A percentile compares a stretch with the other conserved stretches of the same genome.
phyloP scores from a whole-genome alignment of 2,888 invertebrate species.

The Acanthococcus lagerstroemiae region DNA sequence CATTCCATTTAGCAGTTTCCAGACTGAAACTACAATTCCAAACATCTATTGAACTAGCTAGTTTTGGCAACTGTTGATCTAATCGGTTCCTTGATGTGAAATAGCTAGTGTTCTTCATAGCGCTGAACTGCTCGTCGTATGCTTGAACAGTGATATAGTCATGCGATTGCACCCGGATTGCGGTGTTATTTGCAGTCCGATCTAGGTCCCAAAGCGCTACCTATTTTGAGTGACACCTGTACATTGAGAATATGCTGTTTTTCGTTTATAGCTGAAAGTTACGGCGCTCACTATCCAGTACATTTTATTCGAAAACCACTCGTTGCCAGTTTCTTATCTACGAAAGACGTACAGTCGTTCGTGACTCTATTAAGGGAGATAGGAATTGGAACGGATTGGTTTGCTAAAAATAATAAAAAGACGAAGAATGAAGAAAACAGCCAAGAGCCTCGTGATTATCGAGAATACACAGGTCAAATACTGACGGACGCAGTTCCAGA shows the following conservation, averaged over 20 bases:
- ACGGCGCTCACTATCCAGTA: conserved; percentile 51
- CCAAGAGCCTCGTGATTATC: conserved; percentile 38
- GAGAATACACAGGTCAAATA: conserved; percentile 49
- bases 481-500: conserved; percentile 47
- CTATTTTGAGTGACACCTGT: no score
- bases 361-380: conserved; percentile 50
- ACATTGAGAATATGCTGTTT: not conserved
- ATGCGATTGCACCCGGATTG: no score
- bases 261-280: conserved; percentile 41
- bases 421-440: conserved; percentile 40
- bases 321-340: conserved; percentile 49
- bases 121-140: no score
- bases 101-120: no score
- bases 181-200: no score
- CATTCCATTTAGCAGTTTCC: no score
- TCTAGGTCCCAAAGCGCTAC: no score
- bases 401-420: conserved; percentile 24
- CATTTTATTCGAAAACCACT: conserved; percentile 49
- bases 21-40: not conserved
- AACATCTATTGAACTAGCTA: not conserved
- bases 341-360: conserved; percentile 54
- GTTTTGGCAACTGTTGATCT: not conserved
- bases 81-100: not conserved
- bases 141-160: no score
- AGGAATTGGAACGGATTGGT: conserved; percentile 34